These are phyloP conservation scores for Campoletis sonorensis DNA, from an alignment of 1,140 invertebrate species.

Conservation along the genomic window DNA sequence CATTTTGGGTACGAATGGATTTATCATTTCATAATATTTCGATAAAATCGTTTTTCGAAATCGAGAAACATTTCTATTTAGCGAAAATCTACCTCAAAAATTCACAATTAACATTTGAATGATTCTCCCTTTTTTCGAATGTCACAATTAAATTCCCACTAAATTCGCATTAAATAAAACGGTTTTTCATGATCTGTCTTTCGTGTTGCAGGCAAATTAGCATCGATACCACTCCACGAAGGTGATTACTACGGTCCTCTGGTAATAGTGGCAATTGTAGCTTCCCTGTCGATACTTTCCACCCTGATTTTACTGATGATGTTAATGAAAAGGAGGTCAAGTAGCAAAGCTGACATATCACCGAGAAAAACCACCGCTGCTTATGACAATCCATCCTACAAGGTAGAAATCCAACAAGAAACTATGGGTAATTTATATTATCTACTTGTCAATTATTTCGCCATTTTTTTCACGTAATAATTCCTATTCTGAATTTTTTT, in stretches of 20 bases:
- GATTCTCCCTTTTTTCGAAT: too few species aligned
- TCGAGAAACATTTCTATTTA: too few species aligned
- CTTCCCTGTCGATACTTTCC: slow-evolving; percentile 88
- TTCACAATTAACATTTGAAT: too few species aligned
- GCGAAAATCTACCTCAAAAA: too few species aligned
- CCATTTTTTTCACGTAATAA: slow-evolving; percentile 12
- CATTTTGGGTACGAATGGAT: too few species aligned
- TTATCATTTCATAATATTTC: too few species aligned
- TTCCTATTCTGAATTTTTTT: not conserved
- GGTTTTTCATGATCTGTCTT: not conserved
- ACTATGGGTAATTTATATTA: slow-evolving; percentile 86
- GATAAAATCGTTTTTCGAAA: too few species aligned
- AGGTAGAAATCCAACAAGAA: slow-evolving; percentile 93
- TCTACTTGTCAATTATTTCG: slow-evolving; percentile 58
- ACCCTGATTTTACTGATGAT: slow-evolving; percentile 88
- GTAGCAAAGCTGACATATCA: slow-evolving; percentile 80
- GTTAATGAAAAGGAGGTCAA: slow-evolving; percentile 84
- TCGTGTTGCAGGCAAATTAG: slow-evolving; percentile 79
- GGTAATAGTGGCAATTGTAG: slow-evolving; percentile 91
- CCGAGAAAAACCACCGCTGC: slow-evolving; percentile 86
- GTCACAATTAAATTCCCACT: not conserved
- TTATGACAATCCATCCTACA: slow-evolving; percentile 96
- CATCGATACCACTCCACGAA: slow-evolving; percentile 76
- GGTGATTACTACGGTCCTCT: slow-evolving; percentile 91
- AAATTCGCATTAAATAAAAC: too few species aligned